Evolutionary conservation across 2,888 invertebrate species (phyloP).

Genomic region (Leptinotarsa tumamoca): DNA sequence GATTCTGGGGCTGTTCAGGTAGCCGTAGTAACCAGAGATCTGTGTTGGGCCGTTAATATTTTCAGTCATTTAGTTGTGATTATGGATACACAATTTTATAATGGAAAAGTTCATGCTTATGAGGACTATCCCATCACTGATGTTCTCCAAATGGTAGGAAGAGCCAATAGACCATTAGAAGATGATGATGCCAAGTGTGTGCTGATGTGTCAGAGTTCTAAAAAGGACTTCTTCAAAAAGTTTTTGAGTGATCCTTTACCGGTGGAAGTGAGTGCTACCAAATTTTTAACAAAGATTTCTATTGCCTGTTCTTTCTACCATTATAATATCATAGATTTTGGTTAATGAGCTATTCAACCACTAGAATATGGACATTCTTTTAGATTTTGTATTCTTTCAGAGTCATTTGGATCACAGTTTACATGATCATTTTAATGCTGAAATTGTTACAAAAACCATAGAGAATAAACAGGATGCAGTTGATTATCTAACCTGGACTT

Average conservation of each 20-base stretch:
- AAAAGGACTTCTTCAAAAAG: slow-evolving; percentile 98
- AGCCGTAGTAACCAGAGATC: slow-evolving; percentile 90
- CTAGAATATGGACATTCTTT: no score
- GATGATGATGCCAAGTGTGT: slow-evolving; percentile 96
- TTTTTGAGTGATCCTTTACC: slow-evolving; percentile 97
- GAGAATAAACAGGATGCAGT: slow-evolving; percentile 99
- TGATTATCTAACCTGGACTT: slow-evolving; percentile 99
- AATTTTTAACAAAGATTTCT: no score
- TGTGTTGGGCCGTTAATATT: slow-evolving; percentile 93
- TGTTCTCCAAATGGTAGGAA: slow-evolving; percentile 97
- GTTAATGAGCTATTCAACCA: no score
- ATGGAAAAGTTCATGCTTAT: slow-evolving; percentile 86
- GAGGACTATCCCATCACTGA: slow-evolving; percentile 99
- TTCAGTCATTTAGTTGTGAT: slow-evolving; percentile 94
- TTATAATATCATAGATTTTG: no score
- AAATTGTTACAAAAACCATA: slow-evolving; percentile 99
- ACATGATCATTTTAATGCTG: slow-evolving; percentile 99
- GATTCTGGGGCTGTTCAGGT: slow-evolving; percentile 93
- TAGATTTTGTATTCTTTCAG: slow-evolving; percentile 62
- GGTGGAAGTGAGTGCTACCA: slow-evolving; percentile 76
- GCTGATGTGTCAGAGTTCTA: slow-evolving; percentile 95
- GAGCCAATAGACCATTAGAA: slow-evolving; percentile 92
- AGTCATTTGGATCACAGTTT: slow-evolving; percentile 97
- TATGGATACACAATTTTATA: slow-evolving; percentile 95
- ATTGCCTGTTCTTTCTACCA: no score